Conservation (phyloP, 2,888 invertebrate genomes). For the Machimus rusticus region DNA sequence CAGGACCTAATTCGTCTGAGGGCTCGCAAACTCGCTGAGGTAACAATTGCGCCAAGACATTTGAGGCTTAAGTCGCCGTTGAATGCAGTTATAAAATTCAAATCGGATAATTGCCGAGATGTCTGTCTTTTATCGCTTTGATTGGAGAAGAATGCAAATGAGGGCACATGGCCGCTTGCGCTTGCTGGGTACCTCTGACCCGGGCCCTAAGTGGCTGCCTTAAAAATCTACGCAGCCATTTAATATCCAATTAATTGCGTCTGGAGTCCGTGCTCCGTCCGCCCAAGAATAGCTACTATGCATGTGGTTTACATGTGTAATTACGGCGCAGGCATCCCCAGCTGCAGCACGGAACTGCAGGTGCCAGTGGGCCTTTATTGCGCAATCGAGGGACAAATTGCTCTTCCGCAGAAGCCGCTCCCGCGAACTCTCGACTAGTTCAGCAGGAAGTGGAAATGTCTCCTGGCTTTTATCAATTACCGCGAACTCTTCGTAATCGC, state of each 20-base stretch:
- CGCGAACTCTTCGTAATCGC: neutral
- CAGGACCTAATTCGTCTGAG: neutral
- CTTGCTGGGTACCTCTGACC: slow-evolving; percentile 22
- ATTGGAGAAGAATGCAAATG: slow-evolving; percentile 41
- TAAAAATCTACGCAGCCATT: neutral
- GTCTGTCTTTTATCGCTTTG: slow-evolving; percentile 37
- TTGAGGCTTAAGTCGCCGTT: neutral
- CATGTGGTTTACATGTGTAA: neutral
- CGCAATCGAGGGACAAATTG: neutral
- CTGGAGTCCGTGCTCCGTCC: neutral
- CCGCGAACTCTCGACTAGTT: neutral
- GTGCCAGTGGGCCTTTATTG: neutral
- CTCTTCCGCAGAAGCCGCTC: neutral
- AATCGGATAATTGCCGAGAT: slow-evolving; percentile 32
- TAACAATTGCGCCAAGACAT: neutral
- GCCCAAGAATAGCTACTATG: neutral
- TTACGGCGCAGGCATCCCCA: neutral
- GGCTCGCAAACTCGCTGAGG: neutral
- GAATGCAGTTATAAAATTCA: slow-evolving; percentile 35
- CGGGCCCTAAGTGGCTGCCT: neutral
- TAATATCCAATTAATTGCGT: slow-evolving; percentile 34
- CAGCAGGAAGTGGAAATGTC: neutral
- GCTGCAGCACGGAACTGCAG: neutral
- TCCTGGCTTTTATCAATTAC: neutral
- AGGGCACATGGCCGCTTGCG: neutral